Base-by-base conservation (phyloP, 1,140 invertebrate genomes). In the Conus ventricosus region DNA sequence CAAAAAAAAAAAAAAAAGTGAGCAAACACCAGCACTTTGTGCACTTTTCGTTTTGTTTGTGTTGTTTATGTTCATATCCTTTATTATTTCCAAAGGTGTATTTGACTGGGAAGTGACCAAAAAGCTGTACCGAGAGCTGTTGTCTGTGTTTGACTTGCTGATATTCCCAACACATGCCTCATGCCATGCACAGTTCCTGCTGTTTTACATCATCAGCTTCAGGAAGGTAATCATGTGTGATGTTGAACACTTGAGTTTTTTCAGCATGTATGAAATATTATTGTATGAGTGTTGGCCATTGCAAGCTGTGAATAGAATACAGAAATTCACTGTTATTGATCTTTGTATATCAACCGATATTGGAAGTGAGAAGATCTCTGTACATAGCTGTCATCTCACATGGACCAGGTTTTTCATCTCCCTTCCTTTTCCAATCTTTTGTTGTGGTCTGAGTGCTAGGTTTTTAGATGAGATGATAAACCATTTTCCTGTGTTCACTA, bases 121-220 rank as follows among this genome's bases (percentile, higher is more conserved):
- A 89, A 92, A 91, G 82, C 88, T 94, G 95, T 95, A 94, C 96
- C 87, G 95, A 93, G 93, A 96, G 92, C 87, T 96, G 63, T 90
- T 97, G n/a, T 92, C 95, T 75, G 95, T 96, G 51, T 98, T 98
- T 94, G 97, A 98, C 89, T 96, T 96, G 91, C 94, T 97, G 76
- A 96, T 98, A 87, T 94, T 98, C 84, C 96, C 96, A 5, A 97
- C 97, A 17, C 96, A 97, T 92, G 97, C 96, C 54, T 97, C 96
- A 84, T 96, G 96, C 93, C 97, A 98, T 94, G 96, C 97, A 8
- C 98, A 98, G 94, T 98, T 97, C 94, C 92, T 97, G 5, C 95
- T 97, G 92, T 98, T 98, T 95, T 97, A 97, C 91, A 94, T 97
- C 84, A 96, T 97, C 93, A 97, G 97, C 92, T 96, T 97, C 87